Base-by-base conservation (phyloP, 2,888 invertebrate genomes). In the Eurytoma adleriae region DNA sequence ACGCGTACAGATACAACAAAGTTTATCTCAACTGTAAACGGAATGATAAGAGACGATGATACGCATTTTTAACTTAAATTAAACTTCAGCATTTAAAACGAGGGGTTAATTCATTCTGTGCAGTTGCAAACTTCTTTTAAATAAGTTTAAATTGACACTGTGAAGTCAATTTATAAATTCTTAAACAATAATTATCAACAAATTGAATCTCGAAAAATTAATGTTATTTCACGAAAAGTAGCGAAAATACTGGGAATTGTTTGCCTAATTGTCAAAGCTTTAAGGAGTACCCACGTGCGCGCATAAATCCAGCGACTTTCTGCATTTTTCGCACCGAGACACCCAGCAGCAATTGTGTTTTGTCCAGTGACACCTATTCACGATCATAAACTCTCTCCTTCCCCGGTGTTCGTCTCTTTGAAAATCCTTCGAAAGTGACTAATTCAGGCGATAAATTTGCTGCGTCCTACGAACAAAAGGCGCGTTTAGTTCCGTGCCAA, bases 391-490 rank as follows among this genome's bases (percentile, higher is more conserved):
- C 30, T 30, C 7, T 13, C 18, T 13, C 20, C 16, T 40, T 20
- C 61, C 50, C 18, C 62, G 30, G 2, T 16, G 62, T n/a, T 40
- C 40, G 20, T 2, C 13, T 18, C n/a, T 57, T 48, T 48, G 48
- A 67, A 30, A 64, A 71, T 57, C 24, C 20, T 48, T 70, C 69
- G 64, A 61, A 68, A 68, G 24, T 78, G 73, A 78, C 78, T 18
- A 68, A 78, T 78, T 67, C 24, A 24, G 27, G 62, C 69, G 10
- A 79, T 74, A 74, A 79, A 79, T 73, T 16, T 13, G 7, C 18
- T n/a, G 24, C 64, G 27, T 30, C n/a, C 5, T 1, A 16, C 54
- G 16, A 54, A 54, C 54, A 54, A 54, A 54, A 54, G 54, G 5
- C 54, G 54, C 54, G n/a, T 54, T 54, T n/a, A n/a, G 30, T 4